Evolutionary conservation across 2,113 vertebrate species (phyloP), one percentile per base, ranked within the genome.

Genomic region (Pollachius pollachius): DNA sequence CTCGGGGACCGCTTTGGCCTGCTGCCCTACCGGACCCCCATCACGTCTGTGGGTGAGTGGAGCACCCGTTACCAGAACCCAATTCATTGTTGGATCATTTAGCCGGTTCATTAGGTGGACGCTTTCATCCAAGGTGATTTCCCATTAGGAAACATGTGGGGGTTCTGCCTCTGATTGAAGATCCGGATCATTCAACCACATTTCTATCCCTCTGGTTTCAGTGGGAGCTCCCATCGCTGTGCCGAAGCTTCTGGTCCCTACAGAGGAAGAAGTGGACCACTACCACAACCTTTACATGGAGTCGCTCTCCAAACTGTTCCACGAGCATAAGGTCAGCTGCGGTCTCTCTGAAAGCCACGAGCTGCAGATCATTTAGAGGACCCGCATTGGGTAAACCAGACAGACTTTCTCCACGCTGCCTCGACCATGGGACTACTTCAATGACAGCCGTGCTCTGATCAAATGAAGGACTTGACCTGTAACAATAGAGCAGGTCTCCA

Each of bases 1-100:
- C 67, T 85, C 1, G 95, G 93, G 1, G 87, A 80, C 1, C 73
- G 57, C 70, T 87, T 91, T 71, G 82, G 78, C 0, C 1, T 94
- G 25, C 61, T 93, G 69, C 94, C 94, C 37, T 92, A 89, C 56
- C 82, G 78, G 15, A 70, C 3, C 25, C 93, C 93, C 0, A n/a
- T 96, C 71, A 94, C 90, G 11, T 93, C 90, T 1, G 90, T 94
- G 13, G 94, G 95, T 95, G 67, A 91, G 95, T 90, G 60, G 21
- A 64, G 58, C 8, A 48, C 41, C 41, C 41, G 41, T 48, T 48
- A 48, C 41, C 7, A 34, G 30, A 34, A 34, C 30, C 30, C 41
- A 48, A 48, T 48, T 9, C 12, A 48, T 9, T 48, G 41, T 13
- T 12, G 8, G 9, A 7, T 48, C 8, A 13, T 9, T 48, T 48